phyloP scores from a whole-genome alignment of 1,140 invertebrate species.

The Papilio xuthus region DNA sequence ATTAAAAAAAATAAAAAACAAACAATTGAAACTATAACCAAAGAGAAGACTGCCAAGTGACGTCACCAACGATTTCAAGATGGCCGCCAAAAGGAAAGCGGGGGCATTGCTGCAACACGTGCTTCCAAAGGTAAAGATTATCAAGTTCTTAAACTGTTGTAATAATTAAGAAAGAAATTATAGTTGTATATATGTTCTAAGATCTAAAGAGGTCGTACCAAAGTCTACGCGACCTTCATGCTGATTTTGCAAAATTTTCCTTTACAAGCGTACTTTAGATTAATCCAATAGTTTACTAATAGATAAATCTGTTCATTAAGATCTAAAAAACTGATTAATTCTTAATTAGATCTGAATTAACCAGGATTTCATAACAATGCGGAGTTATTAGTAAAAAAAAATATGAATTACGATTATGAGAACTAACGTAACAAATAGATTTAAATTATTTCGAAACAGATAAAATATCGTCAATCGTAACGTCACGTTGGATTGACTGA shows the following conservation, averaged over 20 bases:
- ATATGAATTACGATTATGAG: neutral
- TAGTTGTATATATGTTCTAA: no score
- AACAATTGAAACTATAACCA: slow-evolving; percentile 57
- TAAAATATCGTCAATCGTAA: no score
- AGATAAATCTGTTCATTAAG: neutral
- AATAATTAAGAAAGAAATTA: no score
- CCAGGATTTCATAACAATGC: neutral
- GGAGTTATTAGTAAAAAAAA: neutral
- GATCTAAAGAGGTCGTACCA: neutral
- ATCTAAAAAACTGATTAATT: neutral
- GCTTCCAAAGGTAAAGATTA: slow-evolving; percentile 78
- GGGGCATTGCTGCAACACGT: slow-evolving; percentile 81
- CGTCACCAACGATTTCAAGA: slow-evolving; percentile 62
- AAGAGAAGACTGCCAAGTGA: slow-evolving; percentile 71
- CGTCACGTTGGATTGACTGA: no score
- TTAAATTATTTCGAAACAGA: no score
- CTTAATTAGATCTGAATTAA: neutral
- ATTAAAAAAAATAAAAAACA: slow-evolving; percentile 47
- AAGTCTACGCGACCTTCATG: neutral
- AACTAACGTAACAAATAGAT: no score
- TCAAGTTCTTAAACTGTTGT: neutral
- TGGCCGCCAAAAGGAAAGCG: slow-evolving; percentile 81
- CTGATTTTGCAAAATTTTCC: neutral
- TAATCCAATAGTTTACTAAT: neutral
- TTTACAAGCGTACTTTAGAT: neutral